Percentiles rank a stretch among this genome's conserved stretches.
Evolutionary conservation across 2,888 invertebrate genomes (phyloP).

Genomic region (Tiliacea citrago): DNA sequence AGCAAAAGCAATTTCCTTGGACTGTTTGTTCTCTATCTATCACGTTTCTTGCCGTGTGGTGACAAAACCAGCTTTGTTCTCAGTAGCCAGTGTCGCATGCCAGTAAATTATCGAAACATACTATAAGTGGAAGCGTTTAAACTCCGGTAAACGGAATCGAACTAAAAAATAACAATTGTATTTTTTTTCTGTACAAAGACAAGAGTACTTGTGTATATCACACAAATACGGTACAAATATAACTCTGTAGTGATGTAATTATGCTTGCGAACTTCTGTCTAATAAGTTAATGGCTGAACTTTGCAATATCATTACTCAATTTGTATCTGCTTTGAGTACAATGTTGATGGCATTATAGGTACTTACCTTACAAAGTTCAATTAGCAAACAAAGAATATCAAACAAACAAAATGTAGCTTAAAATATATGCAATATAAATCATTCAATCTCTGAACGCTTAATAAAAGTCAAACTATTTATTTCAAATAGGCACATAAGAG

Average conservation of each 20-base stretch:
- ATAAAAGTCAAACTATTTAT: too few relatives aligned
- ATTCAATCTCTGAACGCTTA: constrained; percentile 10
- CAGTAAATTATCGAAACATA: constrained; percentile 40
- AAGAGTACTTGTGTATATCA: neutral
- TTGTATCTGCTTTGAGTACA: constrained; percentile 19
- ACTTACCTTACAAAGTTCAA: constrained; percentile 40
- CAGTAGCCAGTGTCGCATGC: constrained; percentile 28
- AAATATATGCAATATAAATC: constrained; percentile 17
- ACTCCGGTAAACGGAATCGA: constrained; percentile 4
- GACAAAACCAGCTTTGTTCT: constrained; percentile 49
- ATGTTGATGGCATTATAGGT: constrained; percentile 19
- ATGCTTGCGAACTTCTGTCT: neutral
- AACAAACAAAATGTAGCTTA: constrained; percentile 10
- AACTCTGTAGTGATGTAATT: constrained; percentile 20
- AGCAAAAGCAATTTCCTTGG: constrained; percentile 74
- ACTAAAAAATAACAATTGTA: neutral
- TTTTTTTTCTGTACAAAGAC: neutral
- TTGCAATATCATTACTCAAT: constrained; percentile 33
- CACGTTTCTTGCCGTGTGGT: constrained; percentile 55
- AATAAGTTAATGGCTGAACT: constrained; percentile 28
- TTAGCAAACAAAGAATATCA: constrained; percentile 27
- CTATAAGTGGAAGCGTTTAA: constrained; percentile 24
- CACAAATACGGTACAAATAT: neutral
- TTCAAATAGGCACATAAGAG: too few relatives aligned
- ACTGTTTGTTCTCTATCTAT: constrained; percentile 60